Percentiles rank a stretch among this genome's conserved stretches.
These are phyloP conservation scores for Tapera naevia DNA, from an alignment of 2,797 vertebrate species.

Conservation along the genomic window DNA sequence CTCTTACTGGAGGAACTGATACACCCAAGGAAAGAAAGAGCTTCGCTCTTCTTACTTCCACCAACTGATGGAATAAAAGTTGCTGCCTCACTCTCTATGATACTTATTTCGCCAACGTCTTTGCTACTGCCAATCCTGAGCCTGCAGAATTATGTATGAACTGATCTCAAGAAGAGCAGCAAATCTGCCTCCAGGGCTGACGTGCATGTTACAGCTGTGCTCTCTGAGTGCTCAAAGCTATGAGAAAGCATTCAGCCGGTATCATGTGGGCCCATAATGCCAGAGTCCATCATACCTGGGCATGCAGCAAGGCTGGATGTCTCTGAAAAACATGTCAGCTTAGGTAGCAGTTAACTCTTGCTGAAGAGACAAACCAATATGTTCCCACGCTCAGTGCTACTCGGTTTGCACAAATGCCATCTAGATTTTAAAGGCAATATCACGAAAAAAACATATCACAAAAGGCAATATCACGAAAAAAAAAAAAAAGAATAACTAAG, in stretches of 20 bases:
- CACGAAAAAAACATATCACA: too few relatives aligned
- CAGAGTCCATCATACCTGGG: not conserved
- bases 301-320: not conserved
- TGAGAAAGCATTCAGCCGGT: not conserved
- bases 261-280: not conserved
- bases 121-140: not conserved
- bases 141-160: not conserved
- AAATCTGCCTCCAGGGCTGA: not conserved
- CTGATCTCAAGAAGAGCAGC: not conserved
- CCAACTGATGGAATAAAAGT: not conserved
- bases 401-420: not conserved
- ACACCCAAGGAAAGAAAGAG: not conserved
- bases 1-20: not conserved
- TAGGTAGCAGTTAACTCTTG: not conserved
- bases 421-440: not conserved
- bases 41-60: not conserved
- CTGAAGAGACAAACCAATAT: not conserved
- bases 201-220: accelerated
- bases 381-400: not conserved
- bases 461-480: not conserved
- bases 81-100: not conserved
- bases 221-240: not conserved
- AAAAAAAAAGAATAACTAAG: not conserved
- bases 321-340: not conserved
- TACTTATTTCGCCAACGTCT: not conserved